Evolutionary conservation across 92 coral and sea anemone genomes (phyloP), one percentile per base, ranked within the genome.

Genomic region (Muricea muricata): DNA sequence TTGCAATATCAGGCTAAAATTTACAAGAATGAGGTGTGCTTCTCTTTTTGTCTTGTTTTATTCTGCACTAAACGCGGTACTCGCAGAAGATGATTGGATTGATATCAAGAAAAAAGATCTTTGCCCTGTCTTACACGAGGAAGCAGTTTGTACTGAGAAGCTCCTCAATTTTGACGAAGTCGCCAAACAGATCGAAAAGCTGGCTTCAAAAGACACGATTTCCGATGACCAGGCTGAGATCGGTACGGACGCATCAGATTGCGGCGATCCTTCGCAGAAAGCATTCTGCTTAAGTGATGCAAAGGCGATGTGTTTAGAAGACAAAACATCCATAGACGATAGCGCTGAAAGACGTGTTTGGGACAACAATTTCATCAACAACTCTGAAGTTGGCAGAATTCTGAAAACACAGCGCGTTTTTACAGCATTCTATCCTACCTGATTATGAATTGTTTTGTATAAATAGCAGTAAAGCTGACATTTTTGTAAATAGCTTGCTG

Each of bases 401-500:
- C 35, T 12, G 8, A 68, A 2, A 33, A 68, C 37, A 33, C 46
- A n/a, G n/a, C n/a, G n/a, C n/a, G n/a, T n/a, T n/a, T n/a, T n/a
- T n/a, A n/a, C n/a, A n/a, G n/a, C n/a, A n/a, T n/a, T n/a, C n/a
- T n/a, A n/a, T n/a, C 54, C 6, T 74, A 77, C 82, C 68, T 77
- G 26, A 60, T 77, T 57, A 56, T 77, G 60, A 1, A 56, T 26
- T 20, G 29, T 31, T 13, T 29, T 17, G 25, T 77, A 77, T 20
- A 77, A 28, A 56, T 52, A 46, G 1, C 35, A 69, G 11, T 77
- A 77, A 7, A 77, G 82, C 69, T 57, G 68, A 56, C 82, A 23
- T 33, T 77, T 77, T 57, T 54, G 67, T 20, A 55, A 37, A 39
- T 35, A 54, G 32, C 65, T 55, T 35, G 82, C 69, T 28, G 82